phyloP scores from a whole-genome alignment of 1,140 invertebrate species.

The Habropoda laboriosa region DNA sequence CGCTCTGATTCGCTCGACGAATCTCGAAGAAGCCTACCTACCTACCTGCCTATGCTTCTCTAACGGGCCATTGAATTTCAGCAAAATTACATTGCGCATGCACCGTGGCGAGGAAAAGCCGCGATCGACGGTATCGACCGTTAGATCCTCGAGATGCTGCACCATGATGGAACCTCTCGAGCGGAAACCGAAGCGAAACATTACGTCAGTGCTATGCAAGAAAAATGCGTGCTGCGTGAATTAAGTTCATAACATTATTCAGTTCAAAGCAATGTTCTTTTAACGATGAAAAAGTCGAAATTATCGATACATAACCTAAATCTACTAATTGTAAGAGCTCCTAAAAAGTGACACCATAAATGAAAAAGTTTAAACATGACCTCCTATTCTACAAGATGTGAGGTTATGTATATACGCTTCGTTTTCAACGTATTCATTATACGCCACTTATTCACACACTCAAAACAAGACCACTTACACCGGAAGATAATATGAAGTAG shows the following conservation, averaged over 20 bases:
- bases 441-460: too few species aligned
- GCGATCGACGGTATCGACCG: constrained; percentile 39
- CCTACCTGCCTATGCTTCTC: background rate
- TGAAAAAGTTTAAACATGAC: too few species aligned
- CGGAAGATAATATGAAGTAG: background rate
- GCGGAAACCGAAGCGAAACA: constrained; percentile 4
- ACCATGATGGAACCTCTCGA: background rate
- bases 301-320: too few species aligned
- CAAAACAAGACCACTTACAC: background rate
- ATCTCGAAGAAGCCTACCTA: constrained; percentile 15
- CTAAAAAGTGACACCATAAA: too few species aligned
- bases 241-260: background rate
- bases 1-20: constrained; percentile 51
- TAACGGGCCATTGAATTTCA: constrained; percentile 48
- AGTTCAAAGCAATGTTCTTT: too few species aligned
- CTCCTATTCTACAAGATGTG: too few species aligned
- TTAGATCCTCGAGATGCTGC: constrained; percentile 46
- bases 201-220: background rate
- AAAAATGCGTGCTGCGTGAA: background rate
- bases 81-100: constrained; percentile 46
- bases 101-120: background rate
- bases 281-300: background rate
- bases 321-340: too few species aligned
- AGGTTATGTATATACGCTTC: too few species aligned
- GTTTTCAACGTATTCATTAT: too few species aligned